Evolutionary conservation across 2,797 vertebrate genomes (phyloP), one percentile per base, ranked within the genome.

Genomic region (Pseudochirops cupreus): DNA sequence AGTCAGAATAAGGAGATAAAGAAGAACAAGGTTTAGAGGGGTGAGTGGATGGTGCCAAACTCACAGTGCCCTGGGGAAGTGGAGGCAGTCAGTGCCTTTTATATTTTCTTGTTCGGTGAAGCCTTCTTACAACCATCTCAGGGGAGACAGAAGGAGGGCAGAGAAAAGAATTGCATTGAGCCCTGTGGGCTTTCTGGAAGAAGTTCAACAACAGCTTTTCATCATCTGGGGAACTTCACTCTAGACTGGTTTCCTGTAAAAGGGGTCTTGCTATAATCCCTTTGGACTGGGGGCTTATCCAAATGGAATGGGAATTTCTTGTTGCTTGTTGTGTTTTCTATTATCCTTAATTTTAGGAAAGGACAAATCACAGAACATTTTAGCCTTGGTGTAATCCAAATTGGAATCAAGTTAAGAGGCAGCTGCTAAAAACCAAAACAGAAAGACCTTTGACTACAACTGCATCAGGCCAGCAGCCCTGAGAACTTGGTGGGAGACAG

Each of bases 51-150:
- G 33, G 57, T 55, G 4, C 6, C n/a, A 0, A 0, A 18, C 56
- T 50, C 18, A 16, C 59, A 54, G 28, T 1, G 18, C n/a, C 5
- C 89, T 4, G 33, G 74, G 33, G 74, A 39, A 82, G 24, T 56
- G 13, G 5, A 54, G 9, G 52, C 46, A 50, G 93, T 10, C 57
- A 55, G 56, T 5, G 55, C 57, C 4, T 82, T 93, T 92, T 91
- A 62, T 13, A 95, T 97, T 96, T 90, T 90, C 91, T 58, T 96
- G 50, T 91, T 93, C 62, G 74, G 16, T 94, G 95, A 97, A 91
- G 92, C 56, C 33, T 4, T 94, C 11, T 24, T 56, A 52, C 91
- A 29, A 53, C 31, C 7, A 0, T 82, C 55, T 91, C 9, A 0
- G 9, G 18, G 55, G 12, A 96, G 54, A 94, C 13, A 89, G 53